phyloP scores from a whole-genome alignment of 92 coral and sea anemone species.

The Phenganax marumi region DNA sequence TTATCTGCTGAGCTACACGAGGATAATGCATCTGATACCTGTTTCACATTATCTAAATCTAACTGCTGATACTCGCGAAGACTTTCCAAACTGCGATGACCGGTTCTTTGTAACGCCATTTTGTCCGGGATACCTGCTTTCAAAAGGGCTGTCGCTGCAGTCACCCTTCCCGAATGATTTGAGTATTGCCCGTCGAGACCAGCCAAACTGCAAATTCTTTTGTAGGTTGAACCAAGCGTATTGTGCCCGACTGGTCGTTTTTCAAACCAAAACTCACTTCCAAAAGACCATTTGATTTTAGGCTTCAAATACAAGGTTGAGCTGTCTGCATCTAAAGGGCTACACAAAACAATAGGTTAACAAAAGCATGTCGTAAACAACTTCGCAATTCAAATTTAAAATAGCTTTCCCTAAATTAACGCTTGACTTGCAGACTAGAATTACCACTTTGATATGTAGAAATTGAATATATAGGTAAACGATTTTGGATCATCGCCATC shows the following conservation, averaged over 20 bases:
- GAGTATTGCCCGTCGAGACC: constrained; percentile 11
- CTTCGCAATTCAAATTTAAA: no score
- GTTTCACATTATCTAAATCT: neutral
- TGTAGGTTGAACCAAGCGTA: constrained; percentile 13
- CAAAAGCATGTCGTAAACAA: no score
- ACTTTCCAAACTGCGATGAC: constrained; percentile 19
- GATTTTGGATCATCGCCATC: neutral
- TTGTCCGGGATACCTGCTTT: constrained; percentile 21
- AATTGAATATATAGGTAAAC: constrained; percentile 5
- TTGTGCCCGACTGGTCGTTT: constrained; percentile 12
- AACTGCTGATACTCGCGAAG: constrained; percentile 1
- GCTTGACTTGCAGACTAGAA: neutral
- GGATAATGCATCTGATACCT: neutral
- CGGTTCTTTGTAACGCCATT: constrained; percentile 18
- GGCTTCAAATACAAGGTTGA: constrained; percentile 1
- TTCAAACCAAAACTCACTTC: neutral
- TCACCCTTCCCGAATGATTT: constrained; percentile 10
- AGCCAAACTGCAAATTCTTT: neutral
- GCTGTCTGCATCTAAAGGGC: neutral
- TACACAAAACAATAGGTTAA: neutral
- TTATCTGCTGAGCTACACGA: constrained; percentile 38
- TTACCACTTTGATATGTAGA: constrained; percentile 23
- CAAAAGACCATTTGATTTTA: neutral
- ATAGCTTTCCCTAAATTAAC: neutral
- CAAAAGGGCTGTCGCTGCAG: neutral